These are phyloP conservation scores for Trogon surrucura DNA, from an alignment of 2,113 vertebrate genomes.

Conservation along the genomic window DNA sequence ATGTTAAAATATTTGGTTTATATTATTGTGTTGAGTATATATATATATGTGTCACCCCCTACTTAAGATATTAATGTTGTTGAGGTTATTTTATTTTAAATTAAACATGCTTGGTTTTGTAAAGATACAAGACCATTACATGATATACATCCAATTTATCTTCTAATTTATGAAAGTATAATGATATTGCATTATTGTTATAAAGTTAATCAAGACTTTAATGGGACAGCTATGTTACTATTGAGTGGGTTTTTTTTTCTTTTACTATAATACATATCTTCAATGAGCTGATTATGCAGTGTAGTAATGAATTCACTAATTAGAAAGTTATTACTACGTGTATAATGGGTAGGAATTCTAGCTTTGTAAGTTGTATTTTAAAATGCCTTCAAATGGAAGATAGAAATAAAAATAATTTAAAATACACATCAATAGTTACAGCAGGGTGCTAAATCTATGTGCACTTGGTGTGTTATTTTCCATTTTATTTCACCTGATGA, in stretches of 20 bases:
- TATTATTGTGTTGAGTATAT: slow-evolving; percentile 24
- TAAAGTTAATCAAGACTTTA: slow-evolving; percentile 79
- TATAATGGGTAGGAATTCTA: slow-evolving; percentile 52
- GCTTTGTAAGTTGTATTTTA: slow-evolving; percentile 44
- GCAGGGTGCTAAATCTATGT: background rate
- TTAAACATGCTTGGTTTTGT: slow-evolving; percentile 49
- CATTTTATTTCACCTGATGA: background rate
- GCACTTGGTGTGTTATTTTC: background rate
- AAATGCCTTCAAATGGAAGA: slow-evolving; percentile 18
- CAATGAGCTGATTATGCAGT: slow-evolving; percentile 70
- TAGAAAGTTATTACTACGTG: slow-evolving; percentile 71
- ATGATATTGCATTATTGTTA: slow-evolving; percentile 70
- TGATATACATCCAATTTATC: slow-evolving; percentile 68
- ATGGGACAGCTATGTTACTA: slow-evolving; percentile 68
- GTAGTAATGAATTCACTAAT: slow-evolving; percentile 73
- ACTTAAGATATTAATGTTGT: slow-evolving; percentile 59
- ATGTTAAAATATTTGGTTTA: slow-evolving; percentile 33
- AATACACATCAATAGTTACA: background rate
- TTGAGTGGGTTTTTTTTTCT: slow-evolving; percentile 37
- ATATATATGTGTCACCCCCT: background rate
- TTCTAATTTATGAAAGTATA: slow-evolving; percentile 75
- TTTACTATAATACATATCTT: slow-evolving; percentile 67
- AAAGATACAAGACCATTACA: slow-evolving; percentile 36
- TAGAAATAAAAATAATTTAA: background rate
- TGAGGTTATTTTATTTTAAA: slow-evolving; percentile 67